Base-by-base conservation (phyloP, 2,888 invertebrate species). In the Sialis lutaria region DNA sequence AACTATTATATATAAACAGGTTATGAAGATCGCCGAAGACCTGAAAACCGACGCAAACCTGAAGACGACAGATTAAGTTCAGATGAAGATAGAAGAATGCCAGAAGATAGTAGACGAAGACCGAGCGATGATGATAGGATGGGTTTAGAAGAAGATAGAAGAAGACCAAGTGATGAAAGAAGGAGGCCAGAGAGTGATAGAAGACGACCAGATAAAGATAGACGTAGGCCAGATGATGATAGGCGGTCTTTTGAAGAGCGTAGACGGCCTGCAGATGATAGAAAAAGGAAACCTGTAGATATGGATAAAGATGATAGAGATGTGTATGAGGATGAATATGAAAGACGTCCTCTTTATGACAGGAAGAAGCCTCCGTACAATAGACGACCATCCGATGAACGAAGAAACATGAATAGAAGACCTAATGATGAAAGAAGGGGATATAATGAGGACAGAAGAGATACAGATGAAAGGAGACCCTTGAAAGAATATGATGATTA, bases 1-100 rank as follows among this genome's bases (percentile, higher is more conserved):
- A 2, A 22, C 4, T 22, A 22, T 22, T 22, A 4, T 22, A 22
- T 2, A 22, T 22, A 2, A n/a, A 22, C 4, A 22, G 22, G 22
- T 22, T 22, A 59, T 22, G 64, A 63, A 4, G 60, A 64, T 42
- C 45, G 50, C 35, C 61, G 63, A 5, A 58, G 59, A 46, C 47
- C 55, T 2, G 51, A 58, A 4, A 53, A 56, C 42, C 46, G 54
- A 6, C 48, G 31, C 47, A 51, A 42, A 55, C 51, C 44, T 53
- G 58, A 49, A 57, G 57, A 50, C 52, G 55, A 40, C 22, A 37
- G 40, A 37, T 34, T 33, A 13, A 51, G 57, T 50, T 45, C 46
- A 39, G 45, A 49, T 32, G 49, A 53, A 2, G 55, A 56, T 42
- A 54, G 64, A n/a, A 58, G 60, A 33, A 55, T 58, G 6, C 54